Percentiles rank a stretch among this genome's conserved stretches.
These are phyloP conservation scores for Clunio marinus DNA, from an alignment of 2,888 invertebrate species.

Conservation along the genomic window DNA sequence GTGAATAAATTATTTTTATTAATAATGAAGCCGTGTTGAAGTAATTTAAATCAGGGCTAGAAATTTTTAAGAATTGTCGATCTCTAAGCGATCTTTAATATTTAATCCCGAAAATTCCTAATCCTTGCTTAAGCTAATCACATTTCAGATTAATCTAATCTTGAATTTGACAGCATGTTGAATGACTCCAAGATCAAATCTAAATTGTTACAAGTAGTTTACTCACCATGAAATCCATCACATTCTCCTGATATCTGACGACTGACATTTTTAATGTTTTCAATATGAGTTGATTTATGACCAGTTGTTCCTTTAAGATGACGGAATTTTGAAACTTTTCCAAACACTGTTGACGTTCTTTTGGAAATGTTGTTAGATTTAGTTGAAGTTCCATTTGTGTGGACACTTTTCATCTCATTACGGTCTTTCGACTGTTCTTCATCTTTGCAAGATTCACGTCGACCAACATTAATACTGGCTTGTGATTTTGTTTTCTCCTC, in stretches of 20 bases:
- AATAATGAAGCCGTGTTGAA: too few relatives aligned
- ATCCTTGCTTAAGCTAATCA: too few relatives aligned
- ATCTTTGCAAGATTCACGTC: slow-evolving; percentile 38
- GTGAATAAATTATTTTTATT: too few relatives aligned
- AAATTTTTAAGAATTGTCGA: too few relatives aligned
- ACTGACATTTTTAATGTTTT: slow-evolving; percentile 85
- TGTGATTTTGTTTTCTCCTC: slow-evolving; percentile 66
- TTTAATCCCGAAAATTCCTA: too few relatives aligned
- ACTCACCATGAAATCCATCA: slow-evolving; percentile 89
- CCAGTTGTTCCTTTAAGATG: slow-evolving; percentile 87
- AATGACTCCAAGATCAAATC: too few relatives aligned
- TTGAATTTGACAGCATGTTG: too few relatives aligned
- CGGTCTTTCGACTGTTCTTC: slow-evolving; percentile 41
- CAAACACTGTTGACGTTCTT: slow-evolving; percentile 80
- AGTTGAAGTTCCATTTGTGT: slow-evolving; percentile 56
- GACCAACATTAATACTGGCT: slow-evolving; percentile 67
- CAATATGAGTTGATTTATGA: slow-evolving; percentile 86
- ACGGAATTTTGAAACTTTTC: slow-evolving; percentile 85
- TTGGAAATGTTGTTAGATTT: slow-evolving; percentile 55
- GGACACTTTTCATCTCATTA: slow-evolving; percentile 48
- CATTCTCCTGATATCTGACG: slow-evolving; percentile 91
- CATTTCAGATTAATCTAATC: too few relatives aligned
- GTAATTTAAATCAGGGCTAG: too few relatives aligned
- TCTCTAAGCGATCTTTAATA: too few relatives aligned
- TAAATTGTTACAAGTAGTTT: too few relatives aligned